Evolutionary conservation across 2,797 vertebrate species (phyloP).

Genomic region (Cossypha niveicapilla): DNA sequence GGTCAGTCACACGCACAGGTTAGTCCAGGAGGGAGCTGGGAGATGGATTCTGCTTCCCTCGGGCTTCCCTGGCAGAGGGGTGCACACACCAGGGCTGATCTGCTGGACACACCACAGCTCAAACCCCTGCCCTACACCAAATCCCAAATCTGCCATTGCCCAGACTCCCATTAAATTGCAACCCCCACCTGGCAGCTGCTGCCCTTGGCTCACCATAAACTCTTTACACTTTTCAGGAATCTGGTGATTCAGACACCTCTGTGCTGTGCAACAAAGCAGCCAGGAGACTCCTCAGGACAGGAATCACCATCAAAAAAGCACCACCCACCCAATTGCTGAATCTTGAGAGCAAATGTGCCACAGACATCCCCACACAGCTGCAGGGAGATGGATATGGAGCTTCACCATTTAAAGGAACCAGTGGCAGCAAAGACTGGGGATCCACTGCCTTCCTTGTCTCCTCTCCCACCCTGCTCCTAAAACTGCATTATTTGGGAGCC

Average conservation of each 20-base stretch:
- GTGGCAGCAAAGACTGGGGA: background rate
- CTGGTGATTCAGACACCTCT: rapidly evolving
- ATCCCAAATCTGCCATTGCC: background rate
- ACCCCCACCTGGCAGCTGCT: background rate
- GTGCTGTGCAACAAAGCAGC: background rate
- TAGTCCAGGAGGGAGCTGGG: background rate
- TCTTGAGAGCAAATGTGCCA: background rate
- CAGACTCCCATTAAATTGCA: background rate
- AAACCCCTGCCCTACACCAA: background rate
- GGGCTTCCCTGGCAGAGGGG: background rate
- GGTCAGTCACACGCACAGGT: background rate
- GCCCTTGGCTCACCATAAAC: background rate
- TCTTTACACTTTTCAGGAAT: background rate
- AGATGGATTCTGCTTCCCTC: background rate
- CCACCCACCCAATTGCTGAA: rapidly evolving
- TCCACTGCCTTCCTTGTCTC: background rate
- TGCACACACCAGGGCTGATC: rapidly evolving
- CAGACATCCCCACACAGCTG: background rate
- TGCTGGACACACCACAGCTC: rapidly evolving
- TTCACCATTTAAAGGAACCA: background rate
- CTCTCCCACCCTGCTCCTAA: background rate
- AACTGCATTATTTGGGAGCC: background rate
- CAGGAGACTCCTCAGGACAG: background rate
- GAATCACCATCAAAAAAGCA: background rate
- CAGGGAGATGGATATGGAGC: background rate